Evolutionary conservation across 2,113 vertebrate genomes (phyloP), one percentile per base, ranked within the genome.

Genomic region (Elaphurus davidianus): DNA sequence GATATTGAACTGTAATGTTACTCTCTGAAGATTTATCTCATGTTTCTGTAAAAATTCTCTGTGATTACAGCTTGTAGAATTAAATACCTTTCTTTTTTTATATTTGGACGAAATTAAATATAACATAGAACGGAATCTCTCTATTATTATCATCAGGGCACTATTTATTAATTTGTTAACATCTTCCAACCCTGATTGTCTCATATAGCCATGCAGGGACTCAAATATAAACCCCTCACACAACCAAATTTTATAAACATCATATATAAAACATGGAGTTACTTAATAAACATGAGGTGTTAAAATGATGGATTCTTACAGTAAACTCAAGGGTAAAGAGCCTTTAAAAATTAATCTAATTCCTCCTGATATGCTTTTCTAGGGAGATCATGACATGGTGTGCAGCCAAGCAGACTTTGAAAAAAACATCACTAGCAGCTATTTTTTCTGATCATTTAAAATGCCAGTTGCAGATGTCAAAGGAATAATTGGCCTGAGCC

Each of bases 261-360:
- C 87, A 97, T 92, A 90, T 91, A 86, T 96, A 96, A 97, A 96
- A 87, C 90, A 96, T 92, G 52, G 83, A 50, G 25, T 55, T 93
- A 81, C 93, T 97, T 97, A 95, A 97, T 96, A 94, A 96, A 85
- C 59, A 97, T 82, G 81, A 45, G 74, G 23, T 59, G 52, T 67
- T 79, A 92, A 87, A 59, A 30, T 98, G 95, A 97, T 96, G 87
- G 91, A 95, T 97, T 97, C 89, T 96, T 93, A 95, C 45, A 74
- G 87, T 96, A 97, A 98, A 96, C 79, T 59, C 27, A 90, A 87
- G 57, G 94, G 74, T 88, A 96, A 96, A 95, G 45, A 95, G 21
- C 71, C 27, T 95, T 98, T 96, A 96, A 88, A 95, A 94, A 98
- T 96, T 97, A 88, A 98, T 96, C 54, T 90, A 85, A 85, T 96